These are phyloP conservation scores for Ceryle rudis DNA, from an alignment of 2,797 vertebrate species.

Conservation along the genomic window DNA sequence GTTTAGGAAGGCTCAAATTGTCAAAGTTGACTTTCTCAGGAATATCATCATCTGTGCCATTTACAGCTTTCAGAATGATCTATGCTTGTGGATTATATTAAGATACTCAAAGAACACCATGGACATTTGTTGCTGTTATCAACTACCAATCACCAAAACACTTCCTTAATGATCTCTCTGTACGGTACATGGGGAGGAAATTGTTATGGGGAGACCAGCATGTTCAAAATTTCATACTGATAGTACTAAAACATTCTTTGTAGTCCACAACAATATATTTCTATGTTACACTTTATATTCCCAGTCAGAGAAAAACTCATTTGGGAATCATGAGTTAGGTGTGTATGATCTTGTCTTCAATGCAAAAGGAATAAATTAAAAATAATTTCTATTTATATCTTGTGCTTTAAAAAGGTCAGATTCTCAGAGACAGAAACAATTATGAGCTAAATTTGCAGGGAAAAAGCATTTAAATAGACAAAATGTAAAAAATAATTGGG, in stretches of 20 bases:
- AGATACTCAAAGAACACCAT: background rate
- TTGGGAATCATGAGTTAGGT: background rate
- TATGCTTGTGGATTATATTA: background rate
- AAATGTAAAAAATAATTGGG: background rate
- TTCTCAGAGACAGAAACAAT: background rate
- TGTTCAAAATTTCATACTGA: background rate
- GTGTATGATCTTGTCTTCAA: background rate
- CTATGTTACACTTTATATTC: background rate
- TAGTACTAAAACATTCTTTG: background rate
- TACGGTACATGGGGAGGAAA: background rate
- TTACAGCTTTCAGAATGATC: background rate
- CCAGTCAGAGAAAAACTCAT: background rate
- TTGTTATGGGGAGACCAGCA: background rate
- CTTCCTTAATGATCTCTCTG: background rate
- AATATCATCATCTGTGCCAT: background rate
- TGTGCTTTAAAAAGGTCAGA: background rate
- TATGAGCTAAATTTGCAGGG: background rate
- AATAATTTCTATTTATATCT: background rate
- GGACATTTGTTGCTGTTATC: background rate
- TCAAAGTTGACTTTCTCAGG: background rate
- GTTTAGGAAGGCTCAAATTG: background rate
- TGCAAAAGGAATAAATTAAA: background rate
- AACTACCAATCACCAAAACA: background rate
- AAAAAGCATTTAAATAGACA: background rate
- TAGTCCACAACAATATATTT: background rate